Percentiles rank a stretch among this genome's conserved stretches.
These are phyloP conservation scores for Miichthys miiuy DNA, from an alignment of 2,797 vertebrate species.

Conservation along the genomic window DNA sequence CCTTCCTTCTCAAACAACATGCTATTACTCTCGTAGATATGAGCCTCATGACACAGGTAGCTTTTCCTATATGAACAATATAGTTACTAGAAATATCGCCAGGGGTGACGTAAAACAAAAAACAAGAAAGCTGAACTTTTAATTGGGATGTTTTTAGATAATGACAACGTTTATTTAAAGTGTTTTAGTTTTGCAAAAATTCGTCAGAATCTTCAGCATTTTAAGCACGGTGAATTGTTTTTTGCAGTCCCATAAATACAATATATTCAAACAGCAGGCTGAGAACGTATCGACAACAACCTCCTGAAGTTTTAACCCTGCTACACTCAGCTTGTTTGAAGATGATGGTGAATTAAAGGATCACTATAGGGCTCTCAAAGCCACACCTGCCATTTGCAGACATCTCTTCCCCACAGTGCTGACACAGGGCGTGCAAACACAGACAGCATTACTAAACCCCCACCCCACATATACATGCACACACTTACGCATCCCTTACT, in stretches of 20 bases:
- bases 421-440: constrained; percentile 66
- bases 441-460: constrained; percentile 59
- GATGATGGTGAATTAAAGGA: constrained; percentile 44
- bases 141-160: background rate
- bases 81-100: constrained; percentile 21
- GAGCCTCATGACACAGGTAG: constrained; percentile 43
- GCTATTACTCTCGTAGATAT: constrained; percentile 42
- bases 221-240: background rate
- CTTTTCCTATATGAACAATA: constrained; percentile 42
- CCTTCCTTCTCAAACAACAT: constrained; percentile 74
- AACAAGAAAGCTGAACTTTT: background rate
- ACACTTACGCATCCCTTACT: constrained; percentile 30
- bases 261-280: background rate
- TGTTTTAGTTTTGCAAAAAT: constrained; percentile 3
- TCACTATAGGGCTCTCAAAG: constrained; percentile 52
- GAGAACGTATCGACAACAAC: background rate
- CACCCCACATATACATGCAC: constrained; percentile 17
- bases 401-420: constrained; percentile 60
- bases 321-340: constrained; percentile 24
- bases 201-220: background rate
- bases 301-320: constrained; percentile 40
- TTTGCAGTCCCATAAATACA: background rate
- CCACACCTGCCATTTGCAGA: constrained; percentile 71
- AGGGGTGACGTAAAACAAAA: constrained; percentile 7
- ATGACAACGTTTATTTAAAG: background rate